phyloP scores from a whole-genome alignment of 1,140 invertebrate genomes.

The Lucilia cuprina region DNA sequence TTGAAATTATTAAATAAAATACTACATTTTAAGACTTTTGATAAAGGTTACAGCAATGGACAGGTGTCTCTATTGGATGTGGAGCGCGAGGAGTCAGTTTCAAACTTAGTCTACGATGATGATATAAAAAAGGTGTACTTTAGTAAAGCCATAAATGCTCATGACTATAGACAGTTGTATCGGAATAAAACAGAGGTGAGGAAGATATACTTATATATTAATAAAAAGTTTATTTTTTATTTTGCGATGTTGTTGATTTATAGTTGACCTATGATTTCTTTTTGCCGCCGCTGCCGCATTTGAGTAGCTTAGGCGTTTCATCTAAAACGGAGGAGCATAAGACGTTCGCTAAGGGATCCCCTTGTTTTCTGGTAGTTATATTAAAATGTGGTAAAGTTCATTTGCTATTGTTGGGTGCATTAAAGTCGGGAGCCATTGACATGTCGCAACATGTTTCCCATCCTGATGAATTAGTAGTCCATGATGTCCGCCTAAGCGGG shows the following conservation, averaged over 20 bases:
- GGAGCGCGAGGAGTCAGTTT: slow-evolving; percentile 85
- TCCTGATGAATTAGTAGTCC: slow-evolving; percentile 67
- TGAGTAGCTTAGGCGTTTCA: slow-evolving; percentile 62
- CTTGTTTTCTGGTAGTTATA: slow-evolving; percentile 82
- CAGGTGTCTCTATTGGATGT: slow-evolving; percentile 80
- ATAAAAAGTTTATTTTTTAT: neutral
- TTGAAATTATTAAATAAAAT: no score
- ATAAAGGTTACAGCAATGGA: slow-evolving; percentile 72
- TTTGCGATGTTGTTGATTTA: neutral
- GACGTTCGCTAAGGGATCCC: slow-evolving; percentile 71
- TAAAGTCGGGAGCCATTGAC: slow-evolving; percentile 77
- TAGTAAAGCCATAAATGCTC: slow-evolving; percentile 59
- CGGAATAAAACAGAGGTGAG: slow-evolving; percentile 48
- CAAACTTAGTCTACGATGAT: slow-evolving; percentile 69
- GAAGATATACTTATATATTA: neutral
- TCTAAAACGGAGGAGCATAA: slow-evolving; percentile 69
- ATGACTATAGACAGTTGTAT: slow-evolving; percentile 36
- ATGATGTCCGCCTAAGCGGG: slow-evolving; percentile 69
- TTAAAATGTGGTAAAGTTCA: slow-evolving; percentile 75
- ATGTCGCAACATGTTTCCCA: slow-evolving; percentile 66
- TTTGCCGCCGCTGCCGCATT: slow-evolving; percentile 64
- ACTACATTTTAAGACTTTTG: neutral
- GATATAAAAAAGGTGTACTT: slow-evolving; percentile 68
- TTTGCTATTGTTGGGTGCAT: slow-evolving; percentile 84
- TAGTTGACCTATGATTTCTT: slow-evolving; percentile 67